phyloP scores from a whole-genome alignment of 2,113 vertebrate genomes.

The Megaceryle maxima region DNA sequence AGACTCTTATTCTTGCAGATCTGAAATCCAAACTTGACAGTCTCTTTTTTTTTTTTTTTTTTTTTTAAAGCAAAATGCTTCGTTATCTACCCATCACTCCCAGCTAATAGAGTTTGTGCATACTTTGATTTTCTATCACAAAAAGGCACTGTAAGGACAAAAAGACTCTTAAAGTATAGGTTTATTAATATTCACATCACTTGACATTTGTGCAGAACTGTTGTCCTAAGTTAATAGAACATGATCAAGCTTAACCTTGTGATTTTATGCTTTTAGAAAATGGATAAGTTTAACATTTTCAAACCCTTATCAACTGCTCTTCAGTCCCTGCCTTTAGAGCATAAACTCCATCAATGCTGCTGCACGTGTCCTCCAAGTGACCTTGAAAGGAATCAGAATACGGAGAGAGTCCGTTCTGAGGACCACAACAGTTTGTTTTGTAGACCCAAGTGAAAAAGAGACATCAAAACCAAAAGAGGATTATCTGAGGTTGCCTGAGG shows the following conservation, averaged over 20 bases:
- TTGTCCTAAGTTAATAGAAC: neutral
- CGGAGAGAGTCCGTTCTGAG: neutral
- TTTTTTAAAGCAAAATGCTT: neutral
- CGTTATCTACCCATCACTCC: neutral
- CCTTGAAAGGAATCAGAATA: constrained; percentile 43
- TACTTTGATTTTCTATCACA: neutral
- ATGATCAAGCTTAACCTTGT: constrained; percentile 3
- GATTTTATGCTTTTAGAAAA: neutral
- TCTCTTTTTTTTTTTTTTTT: neutral
- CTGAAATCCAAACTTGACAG: neutral
- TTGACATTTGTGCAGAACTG: constrained; percentile 24
- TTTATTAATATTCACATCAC: constrained; percentile 52
- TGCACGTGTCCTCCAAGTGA: constrained; percentile 30
- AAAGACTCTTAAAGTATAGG: neutral
- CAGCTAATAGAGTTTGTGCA: neutral
- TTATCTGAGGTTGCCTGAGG: neutral
- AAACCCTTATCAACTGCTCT: constrained; percentile 43
- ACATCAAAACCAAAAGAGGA: neutral
- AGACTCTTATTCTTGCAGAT: neutral
- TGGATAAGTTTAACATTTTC: constrained; percentile 4
- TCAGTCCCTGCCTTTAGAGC: constrained; percentile 34
- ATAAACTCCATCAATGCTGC: constrained; percentile 47
- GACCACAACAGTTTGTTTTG: neutral
- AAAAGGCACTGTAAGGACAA: neutral
- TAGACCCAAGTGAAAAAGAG: neutral